phyloP scores from a whole-genome alignment of 2,888 invertebrate genomes.

The Erebia palarica region DNA sequence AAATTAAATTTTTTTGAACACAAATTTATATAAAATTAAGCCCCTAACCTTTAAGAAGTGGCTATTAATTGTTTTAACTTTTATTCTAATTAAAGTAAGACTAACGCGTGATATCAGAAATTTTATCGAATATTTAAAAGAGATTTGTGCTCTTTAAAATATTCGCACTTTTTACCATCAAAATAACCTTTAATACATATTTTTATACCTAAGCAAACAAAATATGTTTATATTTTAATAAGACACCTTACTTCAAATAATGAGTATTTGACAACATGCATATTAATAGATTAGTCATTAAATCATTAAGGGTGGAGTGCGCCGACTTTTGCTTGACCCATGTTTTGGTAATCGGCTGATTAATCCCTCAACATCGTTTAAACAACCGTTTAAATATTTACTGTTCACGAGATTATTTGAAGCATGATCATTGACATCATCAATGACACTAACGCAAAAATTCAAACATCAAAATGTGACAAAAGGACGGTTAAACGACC shows the following conservation, averaged over 20 bases:
- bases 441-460: too few species aligned
- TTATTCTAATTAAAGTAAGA: neutral
- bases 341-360: too few species aligned
- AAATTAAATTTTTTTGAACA: neutral
- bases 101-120: neutral
- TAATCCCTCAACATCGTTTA: too few species aligned
- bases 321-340: too few species aligned
- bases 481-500: too few species aligned
- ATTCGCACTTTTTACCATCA: neutral
- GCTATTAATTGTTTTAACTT: neutral
- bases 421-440: too few species aligned
- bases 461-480: too few species aligned
- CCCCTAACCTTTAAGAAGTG: neutral
- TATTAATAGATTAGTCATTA: neutral
- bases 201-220: neutral
- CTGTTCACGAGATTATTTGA: too few species aligned
- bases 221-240: constrained; percentile 10
- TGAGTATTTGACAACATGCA: constrained; percentile 23
- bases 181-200: neutral
- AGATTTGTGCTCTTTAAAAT: neutral
- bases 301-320: too few species aligned
- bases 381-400: too few species aligned
- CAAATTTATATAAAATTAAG: neutral
- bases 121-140: neutral
- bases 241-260: constrained; percentile 20